A percentile compares a stretch with the other conserved stretches of the same genome.
phyloP scores from a whole-genome alignment of 2,797 vertebrate genomes.

The Pagetopsis macropterus region DNA sequence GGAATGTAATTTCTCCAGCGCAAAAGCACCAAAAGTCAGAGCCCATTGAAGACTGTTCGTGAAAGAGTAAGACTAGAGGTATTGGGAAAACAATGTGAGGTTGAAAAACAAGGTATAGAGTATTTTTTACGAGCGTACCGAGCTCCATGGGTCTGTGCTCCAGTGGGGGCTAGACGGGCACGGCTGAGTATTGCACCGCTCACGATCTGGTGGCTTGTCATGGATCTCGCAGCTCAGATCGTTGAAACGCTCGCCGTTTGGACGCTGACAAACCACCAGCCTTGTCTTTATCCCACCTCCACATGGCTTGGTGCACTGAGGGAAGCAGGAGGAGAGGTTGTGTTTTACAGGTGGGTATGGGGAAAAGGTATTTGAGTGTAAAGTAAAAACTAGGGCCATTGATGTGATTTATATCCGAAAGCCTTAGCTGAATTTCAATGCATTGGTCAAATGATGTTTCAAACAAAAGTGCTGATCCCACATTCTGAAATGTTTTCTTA shows the following conservation, averaged over 20 bases:
- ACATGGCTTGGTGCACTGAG: conserved; percentile 93
- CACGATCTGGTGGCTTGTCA: conserved; percentile 95
- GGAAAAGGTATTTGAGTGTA: not conserved
- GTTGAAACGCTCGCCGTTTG: conserved; percentile 92
- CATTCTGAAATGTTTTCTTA: conserved; percentile 13
- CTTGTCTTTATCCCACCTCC: conserved; percentile 93
- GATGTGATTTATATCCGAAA: conserved; percentile 9
- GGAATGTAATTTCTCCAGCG: conserved; percentile 54
- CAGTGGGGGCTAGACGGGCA: conserved; percentile 92
- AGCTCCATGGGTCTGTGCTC: conserved; percentile 96
- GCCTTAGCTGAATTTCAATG: not conserved
- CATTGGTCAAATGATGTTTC: conserved; percentile 11
- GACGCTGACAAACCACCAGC: conserved; percentile 94
- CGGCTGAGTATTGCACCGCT: conserved; percentile 95
- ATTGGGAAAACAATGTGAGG: conserved; percentile 56
- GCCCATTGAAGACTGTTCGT: conserved; percentile 49
- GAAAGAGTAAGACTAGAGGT: conserved; percentile 49
- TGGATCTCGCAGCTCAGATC: conserved; percentile 98
- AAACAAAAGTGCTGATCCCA: conserved; percentile 6
- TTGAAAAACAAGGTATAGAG: conserved; percentile 58
- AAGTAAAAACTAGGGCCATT: not conserved
- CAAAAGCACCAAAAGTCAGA: conserved; percentile 52
- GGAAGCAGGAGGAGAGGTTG: conserved; percentile 30
- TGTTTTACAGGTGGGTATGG: conserved; percentile 19
- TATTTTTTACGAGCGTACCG: conserved; percentile 93